A percentile compares a stretch with the other conserved stretches of the same genome.
Evolutionary conservation across 1,140 invertebrate species (phyloP).

Genomic region (Gonioctena quinquepunctata): DNA sequence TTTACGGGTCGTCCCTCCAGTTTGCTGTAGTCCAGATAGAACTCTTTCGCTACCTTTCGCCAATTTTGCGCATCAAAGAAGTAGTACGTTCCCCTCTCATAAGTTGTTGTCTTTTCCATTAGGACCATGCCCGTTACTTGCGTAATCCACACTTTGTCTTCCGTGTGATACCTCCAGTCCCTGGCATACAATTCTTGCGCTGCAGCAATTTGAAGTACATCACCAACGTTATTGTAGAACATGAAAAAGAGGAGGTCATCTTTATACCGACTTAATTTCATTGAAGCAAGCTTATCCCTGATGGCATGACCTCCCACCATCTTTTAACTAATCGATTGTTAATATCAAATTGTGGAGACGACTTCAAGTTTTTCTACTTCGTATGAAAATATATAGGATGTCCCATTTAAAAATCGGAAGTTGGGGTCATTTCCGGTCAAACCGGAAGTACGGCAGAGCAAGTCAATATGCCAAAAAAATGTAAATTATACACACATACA

Average conservation of each 20-base stretch:
- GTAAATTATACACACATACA: too few relatives aligned
- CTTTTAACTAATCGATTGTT: too few relatives aligned
- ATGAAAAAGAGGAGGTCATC: constrained; percentile 99
- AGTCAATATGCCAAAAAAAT: too few relatives aligned
- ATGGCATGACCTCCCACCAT: too few relatives aligned
- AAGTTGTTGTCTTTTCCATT: constrained; percentile 91
- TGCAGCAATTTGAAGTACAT: constrained; percentile 94
- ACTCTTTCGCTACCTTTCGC: constrained; percentile 95
- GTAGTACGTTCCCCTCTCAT: constrained; percentile 97
- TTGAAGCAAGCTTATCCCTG: constrained; percentile 90
- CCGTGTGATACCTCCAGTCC: constrained; percentile 99
- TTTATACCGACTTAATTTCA: constrained; percentile 95
- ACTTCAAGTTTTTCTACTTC: too few relatives aligned
- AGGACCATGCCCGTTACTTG: constrained; percentile 91
- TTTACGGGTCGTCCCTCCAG: constrained; percentile 82
- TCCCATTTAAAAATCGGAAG: too few relatives aligned
- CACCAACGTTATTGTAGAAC: constrained; percentile 98
- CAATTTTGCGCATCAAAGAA: constrained; percentile 98
- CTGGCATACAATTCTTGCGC: constrained; percentile 96
- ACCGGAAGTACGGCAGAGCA: too few relatives aligned
- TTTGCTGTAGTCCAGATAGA: constrained; percentile 96
- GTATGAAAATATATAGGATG: too few relatives aligned
- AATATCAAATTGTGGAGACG: too few relatives aligned
- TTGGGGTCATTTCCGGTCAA: too few relatives aligned
- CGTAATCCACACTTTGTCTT: constrained; percentile 99